These are phyloP conservation scores for Paralichthys olivaceus DNA, from an alignment of 2,113 vertebrate species.

Conservation along the genomic window DNA sequence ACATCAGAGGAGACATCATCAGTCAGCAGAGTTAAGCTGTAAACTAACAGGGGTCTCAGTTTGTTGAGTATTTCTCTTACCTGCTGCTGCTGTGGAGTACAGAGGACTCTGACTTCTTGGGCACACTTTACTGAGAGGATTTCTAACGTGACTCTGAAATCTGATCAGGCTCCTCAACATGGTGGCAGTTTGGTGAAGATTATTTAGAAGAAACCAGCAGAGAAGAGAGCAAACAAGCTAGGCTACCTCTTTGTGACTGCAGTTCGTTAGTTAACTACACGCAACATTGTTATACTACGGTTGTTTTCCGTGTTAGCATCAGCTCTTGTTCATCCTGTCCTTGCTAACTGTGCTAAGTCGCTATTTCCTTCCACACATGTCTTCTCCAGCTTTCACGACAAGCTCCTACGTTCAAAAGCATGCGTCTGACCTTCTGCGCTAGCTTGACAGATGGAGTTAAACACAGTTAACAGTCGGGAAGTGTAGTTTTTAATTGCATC, in stretches of 20 bases:
- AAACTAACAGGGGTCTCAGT: background rate
- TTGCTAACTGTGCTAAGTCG: background rate
- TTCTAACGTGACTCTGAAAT: conserved; percentile 44
- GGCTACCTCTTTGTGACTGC: background rate
- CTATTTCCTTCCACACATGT: background rate
- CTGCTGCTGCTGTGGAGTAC: conserved; percentile 65
- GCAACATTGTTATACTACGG: background rate
- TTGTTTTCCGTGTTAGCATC: background rate
- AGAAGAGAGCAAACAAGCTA: background rate
- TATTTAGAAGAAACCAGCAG: conserved; percentile 19
- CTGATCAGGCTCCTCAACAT: conserved; percentile 70
- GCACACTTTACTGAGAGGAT: conserved; percentile 29
- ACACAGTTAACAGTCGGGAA: conserved; percentile 30
- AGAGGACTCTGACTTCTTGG: conserved; percentile 19
- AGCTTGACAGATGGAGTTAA: conserved; percentile 11
- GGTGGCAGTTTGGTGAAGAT: background rate
- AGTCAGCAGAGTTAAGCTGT: background rate
- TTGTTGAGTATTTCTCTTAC: conserved; percentile 48
- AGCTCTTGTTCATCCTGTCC: background rate
- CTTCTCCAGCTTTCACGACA: background rate
- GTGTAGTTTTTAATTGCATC: conserved; percentile 58
- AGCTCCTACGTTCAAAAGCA: conserved; percentile 40
- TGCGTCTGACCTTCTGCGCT: conserved; percentile 73
- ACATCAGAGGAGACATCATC: conserved; percentile 18
- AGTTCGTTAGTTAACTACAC: background rate